Conservation (phyloP, 2,113 vertebrate genomes). For the Danionella cerebrum region DNA sequence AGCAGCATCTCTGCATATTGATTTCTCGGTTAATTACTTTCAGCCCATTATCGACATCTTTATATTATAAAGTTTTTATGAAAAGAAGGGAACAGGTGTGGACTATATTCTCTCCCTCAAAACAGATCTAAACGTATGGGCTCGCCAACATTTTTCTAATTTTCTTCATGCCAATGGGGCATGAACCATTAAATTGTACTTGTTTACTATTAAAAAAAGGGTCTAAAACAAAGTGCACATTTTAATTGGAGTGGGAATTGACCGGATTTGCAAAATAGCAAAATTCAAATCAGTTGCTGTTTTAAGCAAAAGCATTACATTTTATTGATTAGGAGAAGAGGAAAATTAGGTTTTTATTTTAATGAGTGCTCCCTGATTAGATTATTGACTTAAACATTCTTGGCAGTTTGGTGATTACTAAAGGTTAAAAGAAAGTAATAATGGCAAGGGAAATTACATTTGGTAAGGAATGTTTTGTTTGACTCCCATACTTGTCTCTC, state of each 20-base stretch:
- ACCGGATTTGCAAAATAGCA: not conserved
- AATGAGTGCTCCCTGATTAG: conserved; percentile 17
- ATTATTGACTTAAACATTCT: conserved; percentile 8
- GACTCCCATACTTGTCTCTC: conserved; percentile 99
- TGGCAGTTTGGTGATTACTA: not conserved
- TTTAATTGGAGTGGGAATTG: not conserved
- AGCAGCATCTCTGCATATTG: not conserved
- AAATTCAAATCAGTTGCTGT: no score
- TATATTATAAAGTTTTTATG: not conserved
- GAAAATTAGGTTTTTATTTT: not conserved
- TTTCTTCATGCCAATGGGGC: no score
- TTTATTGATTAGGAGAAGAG: not conserved
- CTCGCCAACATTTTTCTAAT: no score
- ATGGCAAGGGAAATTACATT: conserved; percentile 97
- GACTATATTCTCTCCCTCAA: not conserved
- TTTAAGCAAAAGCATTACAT: not conserved
- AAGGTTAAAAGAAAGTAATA: not conserved
- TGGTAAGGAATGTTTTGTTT: conserved; percentile 99
- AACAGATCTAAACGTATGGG: no score
- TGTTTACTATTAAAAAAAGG: not conserved
- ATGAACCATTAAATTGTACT: not conserved
- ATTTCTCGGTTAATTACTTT: not conserved
- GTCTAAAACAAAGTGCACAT: not conserved
- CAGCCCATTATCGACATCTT: not conserved
- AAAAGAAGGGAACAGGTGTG: not conserved